Percentiles rank a stretch among this genome's conserved stretches.
Evolutionary conservation across 2,113 vertebrate species (phyloP).

Genomic region (Nothoprocta pentlandii): DNA sequence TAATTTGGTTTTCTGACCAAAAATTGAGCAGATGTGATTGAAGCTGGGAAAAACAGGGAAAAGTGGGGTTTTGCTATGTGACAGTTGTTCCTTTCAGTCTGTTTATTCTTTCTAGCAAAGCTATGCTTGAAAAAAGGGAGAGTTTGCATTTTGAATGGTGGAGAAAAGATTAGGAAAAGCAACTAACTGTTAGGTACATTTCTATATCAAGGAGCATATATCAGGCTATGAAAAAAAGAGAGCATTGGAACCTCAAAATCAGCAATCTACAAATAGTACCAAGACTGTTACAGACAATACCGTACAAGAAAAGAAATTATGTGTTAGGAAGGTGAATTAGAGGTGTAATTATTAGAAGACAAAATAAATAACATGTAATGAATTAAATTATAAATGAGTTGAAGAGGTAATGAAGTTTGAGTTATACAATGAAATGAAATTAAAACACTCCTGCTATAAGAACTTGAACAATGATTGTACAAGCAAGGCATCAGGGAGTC

Average conservation of each 20-base stretch:
- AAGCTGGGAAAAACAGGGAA: neutral
- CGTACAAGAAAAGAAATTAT: neutral
- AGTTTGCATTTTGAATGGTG: neutral
- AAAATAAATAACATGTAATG: constrained; percentile 41
- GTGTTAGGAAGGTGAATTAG: neutral
- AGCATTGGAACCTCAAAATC: neutral
- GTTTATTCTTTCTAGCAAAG: neutral
- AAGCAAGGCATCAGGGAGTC: constrained; percentile 45
- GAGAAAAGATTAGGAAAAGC: neutral
- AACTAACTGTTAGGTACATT: neutral
- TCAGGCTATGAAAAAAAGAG: rapidly evolving
- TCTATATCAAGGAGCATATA: neutral
- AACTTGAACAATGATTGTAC: constrained; percentile 47
- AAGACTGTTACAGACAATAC: neutral
- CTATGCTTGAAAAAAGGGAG: neutral
- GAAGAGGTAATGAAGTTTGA: constrained; percentile 46
- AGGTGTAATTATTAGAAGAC: constrained; percentile 1
- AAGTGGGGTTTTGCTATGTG: neutral
- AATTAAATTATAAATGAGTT: constrained; percentile 34
- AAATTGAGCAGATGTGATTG: neutral
- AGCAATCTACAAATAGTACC: neutral
- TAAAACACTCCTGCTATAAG: constrained; percentile 42
- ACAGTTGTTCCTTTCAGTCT: neutral
- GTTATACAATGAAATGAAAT: constrained; percentile 52
- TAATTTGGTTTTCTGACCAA: neutral